Base-by-base conservation (phyloP, 2,797 vertebrate genomes). In the Rhabdomys pumilio region DNA sequence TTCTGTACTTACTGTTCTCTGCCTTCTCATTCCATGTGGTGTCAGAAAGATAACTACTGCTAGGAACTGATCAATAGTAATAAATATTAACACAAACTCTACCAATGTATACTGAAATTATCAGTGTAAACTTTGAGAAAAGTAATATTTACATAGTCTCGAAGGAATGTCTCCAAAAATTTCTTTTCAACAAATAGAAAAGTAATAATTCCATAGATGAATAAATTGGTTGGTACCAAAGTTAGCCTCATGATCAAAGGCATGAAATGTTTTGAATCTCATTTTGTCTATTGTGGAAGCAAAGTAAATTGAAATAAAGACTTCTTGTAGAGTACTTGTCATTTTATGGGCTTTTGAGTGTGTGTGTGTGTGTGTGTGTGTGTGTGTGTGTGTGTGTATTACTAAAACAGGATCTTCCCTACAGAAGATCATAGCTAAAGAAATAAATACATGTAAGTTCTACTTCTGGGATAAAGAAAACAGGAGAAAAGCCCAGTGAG, bases 271-370 rank as follows among this genome's bases (percentile, higher is more conserved):
- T 69, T 44, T 83, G 7, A 63, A 6, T 90, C 29, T 77, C 31
- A 75, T 26, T 73, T 72, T 31, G 41, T 53, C 11, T 22, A 65
- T 34, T 92, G 8, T 41, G 19, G 90, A 93, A 96, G 34, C 12
- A 92, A 95, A 41, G 4, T 79, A 82, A 82, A 93, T 75, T 86
- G 55, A 84, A 73, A 75, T 31, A 44, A 87, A 55, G 0, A 26
- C 41, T 72, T 72, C 6, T 55, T 59, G 26, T 31, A 13, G 63
- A 26, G 5, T 2, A 65, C 84, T 20, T 83, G 69, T 80, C 87
- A 80, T 13, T 90, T 63, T 92, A 22, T 38, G 83, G 11, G 47
- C 7, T 20, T 76, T 85, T 93, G 34, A 8, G 2, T n/a, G 61
- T 67, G 29, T 19, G 38, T 61, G 10, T 75, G 73, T 80, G 77